phyloP scores from a whole-genome alignment of 2,113 vertebrate species.

The Aegithalos caudatus region DNA sequence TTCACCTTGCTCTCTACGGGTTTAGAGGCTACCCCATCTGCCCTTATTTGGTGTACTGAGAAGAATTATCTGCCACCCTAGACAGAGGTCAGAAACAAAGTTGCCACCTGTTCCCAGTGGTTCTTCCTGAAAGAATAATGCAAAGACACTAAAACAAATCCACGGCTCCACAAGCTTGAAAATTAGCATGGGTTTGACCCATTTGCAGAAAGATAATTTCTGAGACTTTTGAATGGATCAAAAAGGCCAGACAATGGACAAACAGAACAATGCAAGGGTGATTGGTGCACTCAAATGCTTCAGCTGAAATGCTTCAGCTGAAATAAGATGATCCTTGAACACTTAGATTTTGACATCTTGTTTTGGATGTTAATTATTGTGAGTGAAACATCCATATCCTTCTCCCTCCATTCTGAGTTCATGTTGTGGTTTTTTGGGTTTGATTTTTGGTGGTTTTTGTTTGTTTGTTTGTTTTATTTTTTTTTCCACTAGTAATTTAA shows the following conservation, averaged over 20 bases:
- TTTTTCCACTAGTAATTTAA: background rate
- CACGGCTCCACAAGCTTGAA: background rate
- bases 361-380: background rate
- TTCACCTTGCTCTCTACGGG: rapidly evolving
- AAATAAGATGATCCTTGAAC: background rate
- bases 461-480: background rate
- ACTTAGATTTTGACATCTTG: background rate
- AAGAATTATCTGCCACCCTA: background rate
- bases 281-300: background rate
- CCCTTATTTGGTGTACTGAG: background rate
- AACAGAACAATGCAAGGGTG: background rate
- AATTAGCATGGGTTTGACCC: background rate
- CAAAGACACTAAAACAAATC: background rate
- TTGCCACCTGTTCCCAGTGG: background rate
- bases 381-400: background rate
- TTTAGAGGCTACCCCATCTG: background rate
- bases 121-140: background rate
- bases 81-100: background rate
- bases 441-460: too few species aligned
- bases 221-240: background rate
- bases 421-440: too few species aligned
- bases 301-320: background rate
- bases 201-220: background rate
- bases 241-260: background rate
- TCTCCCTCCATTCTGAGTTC: background rate